Base-by-base conservation (phyloP, 1,140 invertebrate species). In the Micrasema minimum region DNA sequence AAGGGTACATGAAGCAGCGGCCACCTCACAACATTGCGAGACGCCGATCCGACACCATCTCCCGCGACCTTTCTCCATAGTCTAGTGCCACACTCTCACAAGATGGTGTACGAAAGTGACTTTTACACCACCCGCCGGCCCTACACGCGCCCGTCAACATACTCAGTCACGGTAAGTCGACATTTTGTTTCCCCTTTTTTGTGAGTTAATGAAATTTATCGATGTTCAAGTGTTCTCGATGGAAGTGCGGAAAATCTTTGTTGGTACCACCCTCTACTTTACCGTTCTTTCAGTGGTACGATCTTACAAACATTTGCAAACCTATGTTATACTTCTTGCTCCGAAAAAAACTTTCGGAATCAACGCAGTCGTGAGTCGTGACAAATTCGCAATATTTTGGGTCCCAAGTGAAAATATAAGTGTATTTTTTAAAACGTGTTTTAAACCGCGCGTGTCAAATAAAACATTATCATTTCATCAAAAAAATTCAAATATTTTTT, bases 61-160 rank as follows among this genome's bases (percentile, higher is more conserved):
- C 59, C 66, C 11, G 64, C 71, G 66, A 69, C 61, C 41, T 31
- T 31, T 4, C 26, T 31, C 26, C 26, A 31, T 45, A 64, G 43
- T 64, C 59, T 46, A 64, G 59, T 46, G 55, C 23, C 7, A 77
- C 16, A 78, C 73, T 77, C 71, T 48, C 64, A 64, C 22, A 62
- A 79, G 81, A 94, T 94, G 92, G 92, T 94, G 86, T 94, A 93
- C 90, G 91, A 93, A 86, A 91, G 90, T 86, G 92, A 93, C 85
- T 94, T 93, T 84, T 93, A 93, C 84, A 93, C 92, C 77, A 93
- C 90, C 81, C 90, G 92, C 84, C 90, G 92, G 84, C 92, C 92
- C 59, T 92, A 92, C 81, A 79, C 83, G 64, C 83, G 90, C 80
- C 91, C 91, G 69, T 84, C 86, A 75, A 91, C 92, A 78, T 93